Base-by-base conservation (phyloP, 2,797 vertebrate species). In the Simalia tracyae region DNA sequence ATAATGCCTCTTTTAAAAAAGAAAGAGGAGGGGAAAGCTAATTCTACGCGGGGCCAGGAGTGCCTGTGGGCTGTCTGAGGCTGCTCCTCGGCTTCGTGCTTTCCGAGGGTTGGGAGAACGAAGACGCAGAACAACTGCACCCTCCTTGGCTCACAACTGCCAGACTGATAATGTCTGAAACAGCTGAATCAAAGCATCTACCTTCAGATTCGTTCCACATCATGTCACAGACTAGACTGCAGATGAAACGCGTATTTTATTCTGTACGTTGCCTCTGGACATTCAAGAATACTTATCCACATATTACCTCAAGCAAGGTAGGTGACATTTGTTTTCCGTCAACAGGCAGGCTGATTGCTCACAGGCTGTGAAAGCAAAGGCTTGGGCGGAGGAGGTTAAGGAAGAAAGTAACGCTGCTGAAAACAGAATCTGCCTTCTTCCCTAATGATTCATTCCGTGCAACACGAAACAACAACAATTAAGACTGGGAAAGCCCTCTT, bases 401-500 rank as follows among this genome's bases (percentile, higher is more conserved):
- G 46, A 36, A 46, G 19, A 89, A 28, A 64, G 57, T 8, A 0
- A 61, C 60, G 85, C 22, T 91, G 50, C 84, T 90, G 66, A 85
- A 81, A 95, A 85, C 4, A 94, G 42, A 91, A 93, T 31, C 0
- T 92, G 22, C 22, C 2, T 92, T 24, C 5, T 66, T n/a, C 72
- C 22, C 1, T 3, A 87, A 91, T 88, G 46, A 85, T 14, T 26
- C 57, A 60, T 93, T 24, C 1, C 3, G 1, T 22, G 19, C n/a
- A 64, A 46, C 28, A 36, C 26, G 15, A n/a, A 68, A 8, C 8
- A 31, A 28, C 9, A 68, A 12, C 5, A 61, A 86, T n/a, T 8
- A 66, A 31, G 2, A 2, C 60, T 90, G 50, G 46, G 92, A 89
- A 92, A 61, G 7, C 8, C 92, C 94, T 95, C 93, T 84, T 72